phyloP scores from a whole-genome alignment of 2,888 invertebrate genomes.

The Gymnoscelis rufifasciata region DNA sequence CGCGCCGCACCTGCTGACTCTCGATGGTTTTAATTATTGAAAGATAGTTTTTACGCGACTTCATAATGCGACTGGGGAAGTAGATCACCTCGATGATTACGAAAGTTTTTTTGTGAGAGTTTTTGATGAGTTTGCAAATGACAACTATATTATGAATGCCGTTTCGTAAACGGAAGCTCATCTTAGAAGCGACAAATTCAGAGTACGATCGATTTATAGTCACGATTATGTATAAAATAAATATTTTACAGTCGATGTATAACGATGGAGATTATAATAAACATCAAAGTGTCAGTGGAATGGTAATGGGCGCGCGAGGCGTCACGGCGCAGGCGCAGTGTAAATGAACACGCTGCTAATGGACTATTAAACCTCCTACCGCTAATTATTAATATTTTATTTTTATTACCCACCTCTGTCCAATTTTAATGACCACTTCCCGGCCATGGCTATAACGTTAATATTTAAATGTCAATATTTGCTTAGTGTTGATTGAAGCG shows the following conservation, averaged over 20 bases:
- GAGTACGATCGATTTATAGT: constrained; percentile 23
- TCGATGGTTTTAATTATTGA: constrained; percentile 65
- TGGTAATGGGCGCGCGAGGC: constrained; percentile 40
- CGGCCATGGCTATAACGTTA: constrained; percentile 54
- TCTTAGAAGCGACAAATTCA: constrained; percentile 31
- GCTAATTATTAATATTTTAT: constrained; percentile 73
- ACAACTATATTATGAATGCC: constrained; percentile 52
- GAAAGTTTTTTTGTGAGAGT: constrained; percentile 66
- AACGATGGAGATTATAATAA: constrained; percentile 31
- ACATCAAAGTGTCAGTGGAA: constrained; percentile 40
- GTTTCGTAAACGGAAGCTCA: constrained; percentile 47
- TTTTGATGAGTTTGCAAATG: constrained; percentile 55
- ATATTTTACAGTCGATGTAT: constrained; percentile 29
- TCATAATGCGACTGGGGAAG: constrained; percentile 70
- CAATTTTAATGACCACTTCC: constrained; percentile 66
- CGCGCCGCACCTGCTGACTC: constrained; percentile 49
- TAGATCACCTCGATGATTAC: constrained; percentile 73
- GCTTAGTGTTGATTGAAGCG: constrained; percentile 60
- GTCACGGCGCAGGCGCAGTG: constrained; percentile 36
- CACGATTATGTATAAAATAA: constrained; percentile 24
- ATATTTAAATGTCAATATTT: constrained; percentile 64
- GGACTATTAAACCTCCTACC: constrained; percentile 61
- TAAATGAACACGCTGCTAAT: constrained; percentile 58
- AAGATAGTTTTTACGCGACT: constrained; percentile 66
- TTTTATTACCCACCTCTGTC: constrained; percentile 59